Percentiles rank a stretch among this genome's conserved stretches.
phyloP scores from a whole-genome alignment of 2,797 vertebrate species.

The Enteromius radiatus region DNA sequence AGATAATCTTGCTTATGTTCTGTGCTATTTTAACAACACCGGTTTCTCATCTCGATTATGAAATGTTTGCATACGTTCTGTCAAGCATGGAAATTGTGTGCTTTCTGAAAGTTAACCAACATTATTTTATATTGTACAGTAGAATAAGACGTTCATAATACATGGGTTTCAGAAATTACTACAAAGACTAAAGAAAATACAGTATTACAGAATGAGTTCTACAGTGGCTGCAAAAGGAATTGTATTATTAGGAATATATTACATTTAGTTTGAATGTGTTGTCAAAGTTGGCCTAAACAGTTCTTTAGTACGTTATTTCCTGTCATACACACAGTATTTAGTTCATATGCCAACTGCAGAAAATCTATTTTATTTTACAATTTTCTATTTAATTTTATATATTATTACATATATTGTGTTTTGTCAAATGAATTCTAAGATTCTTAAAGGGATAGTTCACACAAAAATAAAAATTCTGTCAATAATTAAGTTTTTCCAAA shows the following conservation, averaged over 20 bases:
- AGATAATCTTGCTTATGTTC: background rate
- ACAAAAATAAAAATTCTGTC: background rate
- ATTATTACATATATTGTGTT: background rate
- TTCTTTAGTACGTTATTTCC: background rate
- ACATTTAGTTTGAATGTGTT: background rate
- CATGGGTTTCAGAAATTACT: background rate
- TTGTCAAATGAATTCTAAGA: background rate
- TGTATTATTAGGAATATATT: background rate
- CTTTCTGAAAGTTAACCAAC: background rate
- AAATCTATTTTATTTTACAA: background rate
- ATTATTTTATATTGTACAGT: too few species aligned
- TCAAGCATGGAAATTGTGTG: background rate
- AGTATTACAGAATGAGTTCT: background rate
- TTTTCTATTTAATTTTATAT: background rate
- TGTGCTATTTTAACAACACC: background rate
- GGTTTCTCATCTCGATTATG: background rate
- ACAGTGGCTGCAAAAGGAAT: background rate
- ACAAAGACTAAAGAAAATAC: background rate
- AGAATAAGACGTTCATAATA: background rate
- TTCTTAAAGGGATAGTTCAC: background rate
- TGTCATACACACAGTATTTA: background rate
- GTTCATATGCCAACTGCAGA: background rate
- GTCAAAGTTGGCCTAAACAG: background rate
- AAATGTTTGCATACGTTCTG: background rate
- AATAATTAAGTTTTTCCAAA: background rate